Base-by-base conservation (phyloP, 2,888 invertebrate genomes). In the Lasioglossum vierecki region DNA sequence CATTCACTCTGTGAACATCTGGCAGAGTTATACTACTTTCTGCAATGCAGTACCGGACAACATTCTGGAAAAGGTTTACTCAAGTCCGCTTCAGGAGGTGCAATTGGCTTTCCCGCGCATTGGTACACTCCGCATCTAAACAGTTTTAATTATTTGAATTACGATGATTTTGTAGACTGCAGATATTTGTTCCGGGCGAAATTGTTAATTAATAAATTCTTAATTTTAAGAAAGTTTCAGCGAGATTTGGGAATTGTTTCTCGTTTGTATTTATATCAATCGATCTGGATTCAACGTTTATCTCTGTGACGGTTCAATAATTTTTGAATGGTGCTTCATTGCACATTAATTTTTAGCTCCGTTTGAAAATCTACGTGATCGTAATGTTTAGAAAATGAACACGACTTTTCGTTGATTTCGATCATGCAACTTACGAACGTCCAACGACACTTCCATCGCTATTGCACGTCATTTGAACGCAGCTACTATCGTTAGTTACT, bases 51-150 rank as follows among this genome's bases (percentile, higher is more conserved):
- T 39, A 85, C 66, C 1, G 18, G 82, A 44, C 92, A 92, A 46
- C 91, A 92, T 13, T 89, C 72, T 0, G 92, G 91, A 57, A 83
- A 91, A 13, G 88, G 83, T 70, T 90, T 91, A 9, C 71, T 46
- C 46, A 46, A 46, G 46, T 46, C 46, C 46, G 0, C 15, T 46
- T 46, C 46, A 18, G 46, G 15, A 15, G 46, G 46, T 46, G 46
- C 15, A 46, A 46, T 18, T 46, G 4, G 15, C 5, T 46, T 15
- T 18, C 46, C 46, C 4, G 46, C 0, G 46, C 46, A 44, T 0
- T 0, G 0, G 44, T 0, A 44, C 15, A 46, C 46, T 15, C 15
- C 46, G 46, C 46, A 46, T 15, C 46, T 92, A 49, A n/a, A 90
- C 88, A 30, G 30, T 82, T 74, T 57, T 46, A 63, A 53, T 57